Conservation (phyloP, 2,113 vertebrate species). For the Melanotaenia duboulayi region DNA sequence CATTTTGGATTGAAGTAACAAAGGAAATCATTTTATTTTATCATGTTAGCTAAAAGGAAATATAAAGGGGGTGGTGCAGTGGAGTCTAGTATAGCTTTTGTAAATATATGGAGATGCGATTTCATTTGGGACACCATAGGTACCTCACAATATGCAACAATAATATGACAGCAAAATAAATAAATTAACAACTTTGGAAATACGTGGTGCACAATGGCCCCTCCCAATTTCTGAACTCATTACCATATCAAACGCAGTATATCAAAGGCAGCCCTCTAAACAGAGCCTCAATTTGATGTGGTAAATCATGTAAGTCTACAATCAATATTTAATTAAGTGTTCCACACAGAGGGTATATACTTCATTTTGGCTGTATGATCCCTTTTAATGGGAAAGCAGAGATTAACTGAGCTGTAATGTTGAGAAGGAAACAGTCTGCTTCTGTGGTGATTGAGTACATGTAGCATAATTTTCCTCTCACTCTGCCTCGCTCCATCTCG, state of each 20-base stretch:
- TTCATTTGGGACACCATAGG: slow-evolving; percentile 38
- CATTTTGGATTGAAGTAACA: slow-evolving; percentile 59
- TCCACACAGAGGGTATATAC: slow-evolving; percentile 73
- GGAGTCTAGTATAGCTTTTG: slow-evolving; percentile 32
- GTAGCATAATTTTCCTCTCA: slow-evolving; percentile 1
- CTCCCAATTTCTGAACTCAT: slow-evolving; percentile 72
- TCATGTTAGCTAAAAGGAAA: slow-evolving; percentile 13
- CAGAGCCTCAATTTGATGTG: slow-evolving; percentile 73
- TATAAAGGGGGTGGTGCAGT: background rate
- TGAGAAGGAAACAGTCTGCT: slow-evolving; percentile 52
- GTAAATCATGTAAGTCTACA: slow-evolving; percentile 79
- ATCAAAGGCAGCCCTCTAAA: slow-evolving; percentile 78
- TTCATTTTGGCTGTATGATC: slow-evolving; percentile 75
- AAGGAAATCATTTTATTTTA: slow-evolving; percentile 21
- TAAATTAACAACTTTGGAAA: slow-evolving; percentile 76
- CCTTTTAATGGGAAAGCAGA: slow-evolving; percentile 62
- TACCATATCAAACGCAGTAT: slow-evolving; percentile 75
- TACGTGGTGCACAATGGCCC: slow-evolving; percentile 60
- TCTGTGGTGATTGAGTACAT: background rate
- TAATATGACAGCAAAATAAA: slow-evolving; percentile 77
- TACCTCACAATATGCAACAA: slow-evolving; percentile 58
- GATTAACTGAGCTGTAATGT: slow-evolving; percentile 57
- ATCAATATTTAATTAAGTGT: slow-evolving; percentile 84
- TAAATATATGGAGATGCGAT: slow-evolving; percentile 53
- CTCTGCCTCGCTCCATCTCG: slow-evolving; percentile 2